Conservation (phyloP, 92 coral and sea anemone genomes). For the Umimayanthus kanabou region DNA sequence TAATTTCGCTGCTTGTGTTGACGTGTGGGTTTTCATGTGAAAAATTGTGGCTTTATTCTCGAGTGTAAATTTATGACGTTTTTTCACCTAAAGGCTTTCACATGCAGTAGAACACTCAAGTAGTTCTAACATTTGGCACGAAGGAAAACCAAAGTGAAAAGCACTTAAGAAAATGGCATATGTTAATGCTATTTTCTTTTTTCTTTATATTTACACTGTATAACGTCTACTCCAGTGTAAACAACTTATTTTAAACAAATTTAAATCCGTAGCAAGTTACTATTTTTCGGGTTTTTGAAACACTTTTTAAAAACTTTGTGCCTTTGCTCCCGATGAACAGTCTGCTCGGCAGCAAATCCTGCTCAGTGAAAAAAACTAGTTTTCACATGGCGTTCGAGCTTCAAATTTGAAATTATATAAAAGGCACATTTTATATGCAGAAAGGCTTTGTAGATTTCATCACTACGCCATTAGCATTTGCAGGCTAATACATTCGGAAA, state of each 20-base stretch:
- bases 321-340: not conserved
- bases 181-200: not conserved
- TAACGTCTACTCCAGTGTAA: conserved; percentile 7
- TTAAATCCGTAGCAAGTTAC: not conserved
- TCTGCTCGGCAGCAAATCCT: not conserved
- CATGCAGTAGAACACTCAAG: not conserved
- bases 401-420: too few species aligned
- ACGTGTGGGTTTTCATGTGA: not conserved
- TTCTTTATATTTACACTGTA: not conserved
- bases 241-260: conserved; percentile 18
- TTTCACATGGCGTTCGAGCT: not conserved
- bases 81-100: not conserved
- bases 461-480: not conserved
- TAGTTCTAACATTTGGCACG: not conserved
- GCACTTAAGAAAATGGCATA: conserved; percentile 1
- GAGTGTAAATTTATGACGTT: not conserved
- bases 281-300: not conserved
- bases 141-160: not conserved
- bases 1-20: not conserved
- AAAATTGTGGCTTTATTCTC: not conserved
- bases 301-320: not conserved
- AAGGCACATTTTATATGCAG: not conserved
- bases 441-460: too few species aligned
- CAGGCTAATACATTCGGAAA: not conserved
- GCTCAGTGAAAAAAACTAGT: not conserved